Evolutionary conservation across 2,797 vertebrate species (phyloP), one percentile per base, ranked within the genome.

Genomic region (Acrossocheilus wenchowensis): DNA sequence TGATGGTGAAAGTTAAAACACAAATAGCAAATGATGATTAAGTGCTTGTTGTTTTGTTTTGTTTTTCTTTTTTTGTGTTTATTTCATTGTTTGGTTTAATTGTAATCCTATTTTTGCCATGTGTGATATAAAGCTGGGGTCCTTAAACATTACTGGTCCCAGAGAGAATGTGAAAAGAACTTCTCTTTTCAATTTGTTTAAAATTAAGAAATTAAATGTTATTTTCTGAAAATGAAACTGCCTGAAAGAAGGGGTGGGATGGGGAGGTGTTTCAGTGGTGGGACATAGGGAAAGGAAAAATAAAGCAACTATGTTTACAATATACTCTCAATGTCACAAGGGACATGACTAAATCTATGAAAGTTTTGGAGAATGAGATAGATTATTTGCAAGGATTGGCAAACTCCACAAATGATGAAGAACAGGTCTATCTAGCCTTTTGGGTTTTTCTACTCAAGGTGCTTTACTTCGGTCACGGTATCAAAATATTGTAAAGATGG

Each of bases 301-400:
- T 71, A 71, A 69, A 41, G 2, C 36, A 41, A 8, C 4, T 71
- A 8, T 68, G 66, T 17, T 19, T 69, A 39, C 78, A 86, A 8
- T 45, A 86, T 36, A 73, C 36, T 80, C 74, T 78, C 17, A 80
- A 75, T 64, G 86, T 81, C 43, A 87, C 77, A 36, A 57, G 34
- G 7, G 60, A 87, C 39, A 81, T 52, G 17, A 50, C 43, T 15
- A 41, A 6, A 26, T 79, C 64, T 34, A 45, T 83, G 4, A 78
- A 57, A 60, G 34, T 1, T 8, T 43, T 87, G 26, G 50, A 87
- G 48, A 66, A 2, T 9, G 79, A 83, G 73, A 30, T 48, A 10
- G 48, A 2, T 2, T n/a, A n/a, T n/a, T n/a, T n/a, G n/a, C n/a
- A n/a, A n/a, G n/a, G n/a, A n/a, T n/a, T n/a, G n/a, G 23, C 45